phyloP scores from a whole-genome alignment of 2,888 invertebrate species.

The Tachina lurida region DNA sequence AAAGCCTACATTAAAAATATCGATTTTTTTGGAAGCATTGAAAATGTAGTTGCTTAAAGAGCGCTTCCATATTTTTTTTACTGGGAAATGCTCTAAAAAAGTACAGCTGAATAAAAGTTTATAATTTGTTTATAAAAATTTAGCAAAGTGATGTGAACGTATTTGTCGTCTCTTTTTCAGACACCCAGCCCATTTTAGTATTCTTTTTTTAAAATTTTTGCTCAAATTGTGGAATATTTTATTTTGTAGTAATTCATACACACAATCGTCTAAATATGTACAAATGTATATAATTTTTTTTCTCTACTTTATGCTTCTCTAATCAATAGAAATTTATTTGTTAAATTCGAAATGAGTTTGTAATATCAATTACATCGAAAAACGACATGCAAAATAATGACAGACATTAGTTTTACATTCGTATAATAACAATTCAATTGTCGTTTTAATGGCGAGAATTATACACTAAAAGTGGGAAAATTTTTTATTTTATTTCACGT shows the following conservation, averaged over 20 bases:
- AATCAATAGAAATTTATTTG: constrained; percentile 51
- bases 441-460: constrained; percentile 29
- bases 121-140: too few species aligned
- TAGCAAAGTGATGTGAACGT: not conserved
- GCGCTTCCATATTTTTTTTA: too few species aligned
- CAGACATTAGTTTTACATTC: not conserved
- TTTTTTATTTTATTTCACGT: constrained; percentile 44
- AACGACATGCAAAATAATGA: not conserved
- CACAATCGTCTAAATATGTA: not conserved
- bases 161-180: not conserved
- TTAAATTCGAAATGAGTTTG: constrained; percentile 44
- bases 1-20: too few species aligned
- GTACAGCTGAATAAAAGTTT: too few species aligned
- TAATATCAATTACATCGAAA: constrained; percentile 47
- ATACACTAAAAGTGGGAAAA: constrained; percentile 10
- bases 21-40: too few species aligned
- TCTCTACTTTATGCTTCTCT: not conserved
- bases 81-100: too few species aligned
- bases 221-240: constrained; percentile 66
- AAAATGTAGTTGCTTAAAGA: too few species aligned
- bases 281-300: not conserved
- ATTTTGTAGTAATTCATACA: not conserved
- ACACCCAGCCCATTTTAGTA: constrained; percentile 20
- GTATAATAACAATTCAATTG: constrained; percentile 27
- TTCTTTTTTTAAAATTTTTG: constrained; percentile 19